Conservation (phyloP, 2,797 vertebrate species). For the Miichthys miiuy region DNA sequence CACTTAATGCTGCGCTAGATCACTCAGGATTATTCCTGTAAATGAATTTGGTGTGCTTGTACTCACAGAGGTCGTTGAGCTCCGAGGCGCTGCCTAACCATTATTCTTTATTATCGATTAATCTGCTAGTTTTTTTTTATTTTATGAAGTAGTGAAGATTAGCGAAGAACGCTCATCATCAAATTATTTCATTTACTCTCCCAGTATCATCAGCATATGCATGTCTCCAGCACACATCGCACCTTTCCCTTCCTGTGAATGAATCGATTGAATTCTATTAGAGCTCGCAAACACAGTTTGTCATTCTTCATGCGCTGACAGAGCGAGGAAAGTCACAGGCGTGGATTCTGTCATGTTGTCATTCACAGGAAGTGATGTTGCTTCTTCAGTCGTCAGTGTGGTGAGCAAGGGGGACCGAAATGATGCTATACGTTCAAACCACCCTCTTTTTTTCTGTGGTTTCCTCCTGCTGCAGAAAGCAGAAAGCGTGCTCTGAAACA, state of each 20-base stretch:
- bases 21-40: conserved; percentile 15
- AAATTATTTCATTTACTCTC: background rate
- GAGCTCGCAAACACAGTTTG: conserved; percentile 27
- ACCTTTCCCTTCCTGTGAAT: conserved; percentile 53
- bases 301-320: conserved; percentile 38
- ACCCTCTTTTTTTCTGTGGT: conserved; percentile 75
- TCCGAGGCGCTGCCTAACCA: conserved; percentile 6
- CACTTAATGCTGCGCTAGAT: conserved; percentile 30
- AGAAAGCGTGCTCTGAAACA: conserved; percentile 47
- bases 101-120: conserved; percentile 2
- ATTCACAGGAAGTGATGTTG: conserved; percentile 75
- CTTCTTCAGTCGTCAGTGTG: conserved; percentile 45
- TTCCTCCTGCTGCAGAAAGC: conserved; percentile 63
- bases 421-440: conserved; percentile 27
- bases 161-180: too few species aligned
- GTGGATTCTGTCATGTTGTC: conserved; percentile 56
- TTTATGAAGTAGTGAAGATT: background rate
- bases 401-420: conserved; percentile 34
- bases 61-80: conserved; percentile 22
- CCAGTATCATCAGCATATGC: conserved; percentile 37
- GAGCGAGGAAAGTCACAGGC: conserved; percentile 41
- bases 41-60: background rate
- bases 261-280: conserved; percentile 4
- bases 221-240: conserved; percentile 29
- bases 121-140: background rate